Percentiles rank a stretch among this genome's conserved stretches.
These are phyloP conservation scores for Empis livida DNA, from an alignment of 2,888 invertebrate genomes.

Conservation along the genomic window DNA sequence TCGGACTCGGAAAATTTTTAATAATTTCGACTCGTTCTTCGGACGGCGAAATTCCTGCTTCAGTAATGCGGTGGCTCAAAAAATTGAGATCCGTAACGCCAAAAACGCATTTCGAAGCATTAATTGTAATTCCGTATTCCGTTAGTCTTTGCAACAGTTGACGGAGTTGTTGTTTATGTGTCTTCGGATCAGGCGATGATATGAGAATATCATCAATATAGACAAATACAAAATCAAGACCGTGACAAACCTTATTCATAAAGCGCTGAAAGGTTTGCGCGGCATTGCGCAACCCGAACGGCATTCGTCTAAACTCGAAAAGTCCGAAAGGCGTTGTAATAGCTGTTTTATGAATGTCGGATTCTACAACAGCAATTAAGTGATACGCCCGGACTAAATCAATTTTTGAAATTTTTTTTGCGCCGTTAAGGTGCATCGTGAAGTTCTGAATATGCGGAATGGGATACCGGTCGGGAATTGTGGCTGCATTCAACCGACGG, in stretches of 20 bases:
- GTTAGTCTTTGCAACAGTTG: background rate
- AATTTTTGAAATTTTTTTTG: constrained; percentile 15
- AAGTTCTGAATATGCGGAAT: too few relatives aligned
- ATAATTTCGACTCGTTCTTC: background rate
- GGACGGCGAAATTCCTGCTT: background rate
- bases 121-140: background rate
- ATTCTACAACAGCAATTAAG: constrained; percentile 5
- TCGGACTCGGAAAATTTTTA: background rate
- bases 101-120: background rate
- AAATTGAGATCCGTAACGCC: background rate
- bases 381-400: constrained; percentile 18
- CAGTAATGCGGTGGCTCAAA: background rate
- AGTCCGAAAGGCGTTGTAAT: constrained; percentile 24
- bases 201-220: constrained; percentile 19
- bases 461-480: too few relatives aligned
- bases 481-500: too few relatives aligned
- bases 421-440: too few relatives aligned
- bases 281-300: constrained; percentile 23
- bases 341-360: constrained; percentile 2
- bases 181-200: constrained; percentile 1
- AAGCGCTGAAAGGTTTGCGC: constrained; percentile 22
- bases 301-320: constrained; percentile 20
- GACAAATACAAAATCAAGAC: constrained; percentile 13
- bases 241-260: constrained; percentile 17
- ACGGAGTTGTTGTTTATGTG: background rate